phyloP scores from a whole-genome alignment of 53 echinoderm and acorn worm species.

The Paelopatides confundens region DNA sequence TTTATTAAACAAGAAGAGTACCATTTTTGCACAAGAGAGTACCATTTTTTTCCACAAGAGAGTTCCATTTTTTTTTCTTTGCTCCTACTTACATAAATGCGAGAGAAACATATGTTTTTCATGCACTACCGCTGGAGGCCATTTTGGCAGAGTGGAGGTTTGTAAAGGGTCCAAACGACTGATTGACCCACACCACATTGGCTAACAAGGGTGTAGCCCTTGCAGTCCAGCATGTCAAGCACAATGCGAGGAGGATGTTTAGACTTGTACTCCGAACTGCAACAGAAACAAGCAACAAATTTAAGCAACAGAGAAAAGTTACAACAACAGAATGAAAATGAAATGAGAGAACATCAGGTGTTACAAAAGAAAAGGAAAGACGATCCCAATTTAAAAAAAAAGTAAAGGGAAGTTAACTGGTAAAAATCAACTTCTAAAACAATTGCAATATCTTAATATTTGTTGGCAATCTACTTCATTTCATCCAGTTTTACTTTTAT shows the following conservation, averaged over 20 bases:
- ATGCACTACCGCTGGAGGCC: slow-evolving; percentile 15
- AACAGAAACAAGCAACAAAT: slow-evolving; percentile 17
- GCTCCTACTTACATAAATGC: not conserved
- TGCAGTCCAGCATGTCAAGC: slow-evolving; percentile 72
- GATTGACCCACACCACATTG: slow-evolving; percentile 81
- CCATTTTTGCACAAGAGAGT: no score
- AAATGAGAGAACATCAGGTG: no score
- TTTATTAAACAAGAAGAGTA: no score
- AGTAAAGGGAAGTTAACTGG: no score
- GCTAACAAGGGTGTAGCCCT: slow-evolving; percentile 74
- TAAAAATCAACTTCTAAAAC: no score
- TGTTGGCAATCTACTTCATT: no score
- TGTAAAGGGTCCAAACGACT: slow-evolving; percentile 78
- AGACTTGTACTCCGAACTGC: slow-evolving; percentile 74
- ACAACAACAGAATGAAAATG: not conserved
- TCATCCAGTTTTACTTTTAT: no score
- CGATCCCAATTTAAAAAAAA: no score
- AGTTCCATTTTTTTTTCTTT: no score
- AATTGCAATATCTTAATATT: no score
- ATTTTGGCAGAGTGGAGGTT: slow-evolving; percentile 40
- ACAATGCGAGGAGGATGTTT: slow-evolving; percentile 69
- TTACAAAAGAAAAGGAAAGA: no score
- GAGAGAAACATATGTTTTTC: not conserved
- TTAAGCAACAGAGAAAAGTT: not conserved
- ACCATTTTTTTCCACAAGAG: no score